Evolutionary conservation across 1,140 invertebrate species (phyloP).

Genomic region (Phthorimaea operculella): DNA sequence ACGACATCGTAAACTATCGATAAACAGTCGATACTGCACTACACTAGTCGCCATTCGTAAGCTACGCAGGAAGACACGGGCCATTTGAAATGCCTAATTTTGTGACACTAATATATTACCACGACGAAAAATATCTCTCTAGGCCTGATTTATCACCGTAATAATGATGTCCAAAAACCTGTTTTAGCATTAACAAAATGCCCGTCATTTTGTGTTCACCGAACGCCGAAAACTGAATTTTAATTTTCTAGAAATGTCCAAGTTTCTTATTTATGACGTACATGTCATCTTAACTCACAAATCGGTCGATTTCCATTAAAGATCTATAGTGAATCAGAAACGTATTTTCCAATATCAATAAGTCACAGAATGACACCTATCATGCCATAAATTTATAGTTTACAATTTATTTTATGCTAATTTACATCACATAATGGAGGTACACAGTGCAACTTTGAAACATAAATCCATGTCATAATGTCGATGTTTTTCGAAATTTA

Average conservation of each 20-base stretch:
- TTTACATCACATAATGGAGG: conserved; percentile 2
- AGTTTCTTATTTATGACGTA: neutral
- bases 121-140: neutral
- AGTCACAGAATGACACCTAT: conserved; percentile 12
- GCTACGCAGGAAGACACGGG: neutral
- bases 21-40: no score
- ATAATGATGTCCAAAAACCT: neutral
- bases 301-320: neutral
- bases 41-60: no score
- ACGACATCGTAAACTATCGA: no score
- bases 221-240: no score
- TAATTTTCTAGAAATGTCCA: neutral
- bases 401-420: conserved; percentile 8
- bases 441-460: neutral
- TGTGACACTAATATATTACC: neutral
- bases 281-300: neutral
- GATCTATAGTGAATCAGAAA: neutral
- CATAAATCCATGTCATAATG: conserved; percentile 2
- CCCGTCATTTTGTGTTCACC: no score
- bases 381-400: conserved; percentile 11
- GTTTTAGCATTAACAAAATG: neutral
- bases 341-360: conserved; percentile 6
- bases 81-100: neutral
- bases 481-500: conserved; percentile 6
- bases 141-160: neutral